Evolutionary conservation across 1,140 invertebrate species (phyloP).

Genomic region (Apocrypta bakeri): DNA sequence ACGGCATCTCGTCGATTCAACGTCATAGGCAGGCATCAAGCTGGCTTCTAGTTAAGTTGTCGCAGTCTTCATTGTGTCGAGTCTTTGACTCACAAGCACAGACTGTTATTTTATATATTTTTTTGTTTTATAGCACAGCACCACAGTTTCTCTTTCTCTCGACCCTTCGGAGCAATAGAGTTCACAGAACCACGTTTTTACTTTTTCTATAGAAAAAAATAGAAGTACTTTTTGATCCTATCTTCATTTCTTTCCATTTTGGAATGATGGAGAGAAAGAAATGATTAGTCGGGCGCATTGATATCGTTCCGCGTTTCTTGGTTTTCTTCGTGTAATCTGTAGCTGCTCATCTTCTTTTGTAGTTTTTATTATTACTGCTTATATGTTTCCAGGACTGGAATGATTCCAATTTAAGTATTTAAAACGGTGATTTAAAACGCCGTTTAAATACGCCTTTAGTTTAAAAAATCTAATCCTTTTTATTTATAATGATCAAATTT

Average conservation of each 20-base stretch:
- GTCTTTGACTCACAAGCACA: conserved; percentile 59
- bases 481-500: background rate
- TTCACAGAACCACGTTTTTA: conserved; percentile 52
- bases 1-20: conserved; percentile 38
- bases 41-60: conserved; percentile 64
- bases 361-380: conserved; percentile 45
- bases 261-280: conserved; percentile 51
- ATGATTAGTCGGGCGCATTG: conserved; percentile 16
- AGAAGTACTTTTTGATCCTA: conserved; percentile 49
- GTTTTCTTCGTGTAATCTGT: conserved; percentile 34
- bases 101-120: conserved; percentile 53
- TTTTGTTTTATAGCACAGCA: conserved; percentile 46
- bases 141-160: conserved; percentile 52
- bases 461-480: background rate
- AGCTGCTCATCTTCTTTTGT: conserved; percentile 42
- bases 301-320: conserved; percentile 37
- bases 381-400: conserved; percentile 27
- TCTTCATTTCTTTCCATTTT: conserved; percentile 48
- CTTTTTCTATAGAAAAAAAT: conserved; percentile 54
- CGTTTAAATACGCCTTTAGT: background rate
- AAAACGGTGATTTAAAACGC: background rate
- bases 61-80: conserved; percentile 59
- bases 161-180: conserved; percentile 46
- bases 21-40: conserved; percentile 73
- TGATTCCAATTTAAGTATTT: background rate